Evolutionary conservation across 2,888 invertebrate genomes (phyloP).

Genomic region (Nomada fucata): DNA sequence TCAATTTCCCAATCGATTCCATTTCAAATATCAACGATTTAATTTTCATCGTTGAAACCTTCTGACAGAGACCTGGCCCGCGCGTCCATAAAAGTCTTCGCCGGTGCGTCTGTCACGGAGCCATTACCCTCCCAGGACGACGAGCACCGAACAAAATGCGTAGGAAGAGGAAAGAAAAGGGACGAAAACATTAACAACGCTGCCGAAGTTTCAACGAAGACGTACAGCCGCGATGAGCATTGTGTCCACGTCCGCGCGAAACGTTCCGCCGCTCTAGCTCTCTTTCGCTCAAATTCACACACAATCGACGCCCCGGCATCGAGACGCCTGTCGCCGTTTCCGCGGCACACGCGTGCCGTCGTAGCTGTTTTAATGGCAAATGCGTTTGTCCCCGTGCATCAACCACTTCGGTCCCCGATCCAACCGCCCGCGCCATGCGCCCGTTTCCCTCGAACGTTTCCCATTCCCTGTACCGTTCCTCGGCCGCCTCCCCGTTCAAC

Average conservation of each 20-base stretch:
- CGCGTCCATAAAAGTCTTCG: slow-evolving; percentile 14
- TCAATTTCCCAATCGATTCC: no score
- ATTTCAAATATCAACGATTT: no score
- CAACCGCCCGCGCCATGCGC: slow-evolving; percentile 51
- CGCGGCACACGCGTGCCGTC: slow-evolving; percentile 65
- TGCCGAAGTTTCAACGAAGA: slow-evolving; percentile 43
- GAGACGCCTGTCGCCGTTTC: slow-evolving; percentile 50
- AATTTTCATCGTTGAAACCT: no score
- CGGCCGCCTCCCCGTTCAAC: slow-evolving; percentile 26
- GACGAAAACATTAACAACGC: slow-evolving; percentile 17
- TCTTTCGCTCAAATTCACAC: slow-evolving; percentile 55
- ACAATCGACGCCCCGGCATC: background rate
- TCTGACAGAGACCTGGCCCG: background rate
- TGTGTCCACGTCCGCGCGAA: slow-evolving; percentile 14
- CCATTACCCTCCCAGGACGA: slow-evolving; percentile 17
- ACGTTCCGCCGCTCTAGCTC: slow-evolving; percentile 44
- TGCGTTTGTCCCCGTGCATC: slow-evolving; percentile 78
- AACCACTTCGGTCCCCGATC: slow-evolving; percentile 73
- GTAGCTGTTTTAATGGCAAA: slow-evolving; percentile 76
- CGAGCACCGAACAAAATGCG: background rate
- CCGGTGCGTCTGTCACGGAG: slow-evolving; percentile 21
- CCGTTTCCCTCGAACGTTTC: slow-evolving; percentile 60
- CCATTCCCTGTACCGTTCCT: slow-evolving; percentile 40
- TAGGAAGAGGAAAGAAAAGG: background rate
- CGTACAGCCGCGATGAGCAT: slow-evolving; percentile 22